Evolutionary conservation across 2,888 invertebrate species (phyloP), one percentile per base, ranked within the genome.

Genomic region (Fragum sueziense): DNA sequence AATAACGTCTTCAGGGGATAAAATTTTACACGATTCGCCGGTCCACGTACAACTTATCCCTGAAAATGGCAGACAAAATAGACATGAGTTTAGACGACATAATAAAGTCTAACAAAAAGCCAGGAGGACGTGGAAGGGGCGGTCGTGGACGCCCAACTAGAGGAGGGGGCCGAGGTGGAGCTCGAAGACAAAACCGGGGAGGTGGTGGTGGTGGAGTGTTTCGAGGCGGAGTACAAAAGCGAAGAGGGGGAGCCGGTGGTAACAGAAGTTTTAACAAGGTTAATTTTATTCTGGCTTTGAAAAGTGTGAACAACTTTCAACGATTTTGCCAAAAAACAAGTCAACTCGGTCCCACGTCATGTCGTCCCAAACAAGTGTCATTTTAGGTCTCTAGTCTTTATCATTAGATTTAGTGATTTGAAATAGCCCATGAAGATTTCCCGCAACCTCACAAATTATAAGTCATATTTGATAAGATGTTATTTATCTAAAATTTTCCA

Each of bases 51-150:
- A 33, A 41, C 11, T 20, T 31, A 61, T 1, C 31, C 11, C 11
- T 1, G 4, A 82, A 95, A 94, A 97, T 97, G 97, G 96, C 96
- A 90, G 97, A 97, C 92, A 97, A 97, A 95, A 97, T 99, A 94
- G 98, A 99, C 94, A 97, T 98, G 97, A 98, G 98, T 92, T 95
- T 99, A 88, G 99, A 99, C 93, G 99, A 99, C 89, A 98, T 99
- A 81, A 99, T 99, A 90, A 98, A 97, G 94, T 89, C 91, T 61
- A 94, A 95, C 89, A 97, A 96, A 94, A 95, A 95, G 81, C 85
- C 91, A 47, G 93, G 94, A 22, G 84, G 91, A 70, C 86, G 90
- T 37, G 84, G 88, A 17, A 88, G 94, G 94, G 88, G 93, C 90
- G 82, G 93, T 89, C 88, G 92, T 80, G 87, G 89, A 57, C 87